phyloP scores from a whole-genome alignment of 2,797 vertebrate genomes.

The Gambelia wislizenii region DNA sequence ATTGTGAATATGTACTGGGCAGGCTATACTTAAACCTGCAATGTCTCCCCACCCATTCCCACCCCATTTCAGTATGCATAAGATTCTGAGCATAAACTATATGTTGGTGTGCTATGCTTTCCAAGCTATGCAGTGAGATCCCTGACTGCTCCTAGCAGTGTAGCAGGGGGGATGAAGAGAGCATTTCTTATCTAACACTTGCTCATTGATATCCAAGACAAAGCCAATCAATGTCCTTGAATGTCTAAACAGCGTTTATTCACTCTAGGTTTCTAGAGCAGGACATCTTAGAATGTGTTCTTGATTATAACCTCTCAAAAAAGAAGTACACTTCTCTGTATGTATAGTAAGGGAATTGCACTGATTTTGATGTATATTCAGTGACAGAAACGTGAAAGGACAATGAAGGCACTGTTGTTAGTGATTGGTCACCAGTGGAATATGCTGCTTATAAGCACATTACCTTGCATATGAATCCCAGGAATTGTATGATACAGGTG shows the following conservation, averaged over 20 bases:
- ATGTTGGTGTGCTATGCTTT: slow-evolving; percentile 30
- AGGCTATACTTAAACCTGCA: background rate
- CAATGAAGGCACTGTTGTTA: background rate
- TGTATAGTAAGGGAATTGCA: background rate
- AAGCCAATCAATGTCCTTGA: background rate
- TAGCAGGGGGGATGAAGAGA: background rate
- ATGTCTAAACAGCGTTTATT: background rate
- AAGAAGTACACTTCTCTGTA: background rate
- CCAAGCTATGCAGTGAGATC: slow-evolving; percentile 42
- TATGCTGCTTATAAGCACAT: background rate
- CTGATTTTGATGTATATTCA: background rate
- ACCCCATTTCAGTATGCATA: background rate
- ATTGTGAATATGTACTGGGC: background rate
- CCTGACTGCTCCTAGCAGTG: slow-evolving; percentile 13
- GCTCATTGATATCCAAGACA: background rate
- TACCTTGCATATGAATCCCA: background rate
- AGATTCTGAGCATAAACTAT: background rate
- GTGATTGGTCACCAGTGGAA: background rate
- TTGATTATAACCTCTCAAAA: background rate
- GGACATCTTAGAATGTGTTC: background rate
- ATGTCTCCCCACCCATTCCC: background rate
- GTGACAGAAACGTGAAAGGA: background rate
- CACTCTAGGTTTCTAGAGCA: background rate
- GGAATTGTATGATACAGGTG: background rate
- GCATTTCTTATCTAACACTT: background rate